Evolutionary conservation across 2,113 vertebrate genomes (phyloP), one percentile per base, ranked within the genome.

Genomic region (Cinclus cinclus): DNA sequence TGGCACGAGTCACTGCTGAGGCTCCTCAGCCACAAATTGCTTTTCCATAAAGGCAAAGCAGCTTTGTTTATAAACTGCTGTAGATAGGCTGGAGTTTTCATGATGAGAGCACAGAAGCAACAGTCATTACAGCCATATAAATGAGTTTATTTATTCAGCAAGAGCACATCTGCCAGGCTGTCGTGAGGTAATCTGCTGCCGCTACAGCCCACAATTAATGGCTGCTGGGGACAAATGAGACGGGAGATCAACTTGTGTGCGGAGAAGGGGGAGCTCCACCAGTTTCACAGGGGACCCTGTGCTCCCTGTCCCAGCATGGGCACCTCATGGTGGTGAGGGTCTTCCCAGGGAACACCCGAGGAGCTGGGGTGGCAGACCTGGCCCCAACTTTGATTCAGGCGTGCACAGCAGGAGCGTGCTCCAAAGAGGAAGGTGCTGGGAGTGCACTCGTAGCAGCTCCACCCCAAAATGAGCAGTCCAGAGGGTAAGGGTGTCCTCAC

Each of bases 51-150:
- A 97, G 95, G 94, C 94, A 94, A 95, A 97, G 96, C 91, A 96
- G 94, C 96, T 97, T 97, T 97, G 97, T 97, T 97, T 96, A 96
- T 95, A 96, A 97, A 97, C 90, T 96, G 92, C 90, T 95, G 87
- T 92, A 95, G 89, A 92, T 94, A 97, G 94, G 94, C 95, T 94
- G 90, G 95, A 96, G 94, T 96, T 96, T 96, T 96, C 97, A 95
- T 76, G 89, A 97, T 84, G 87, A 91, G 95, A 96, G 89, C 90
- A 97, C 95, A 96, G 94, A 97, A 97, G 95, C 85, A 95, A 96
- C 96, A 97, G 92, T 94, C 94, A 96, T 96, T 97, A 96, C 88
- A 87, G 87, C 92, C 90, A 0, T 87, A 97, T 97, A 97, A 97
- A 97, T 95, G 94, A 96, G 95, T 95, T 97, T 97, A 96, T 96